Evolutionary conservation across 2,797 vertebrate species (phyloP), one percentile per base, ranked within the genome.

Genomic region (Sebastes cheni): DNA sequence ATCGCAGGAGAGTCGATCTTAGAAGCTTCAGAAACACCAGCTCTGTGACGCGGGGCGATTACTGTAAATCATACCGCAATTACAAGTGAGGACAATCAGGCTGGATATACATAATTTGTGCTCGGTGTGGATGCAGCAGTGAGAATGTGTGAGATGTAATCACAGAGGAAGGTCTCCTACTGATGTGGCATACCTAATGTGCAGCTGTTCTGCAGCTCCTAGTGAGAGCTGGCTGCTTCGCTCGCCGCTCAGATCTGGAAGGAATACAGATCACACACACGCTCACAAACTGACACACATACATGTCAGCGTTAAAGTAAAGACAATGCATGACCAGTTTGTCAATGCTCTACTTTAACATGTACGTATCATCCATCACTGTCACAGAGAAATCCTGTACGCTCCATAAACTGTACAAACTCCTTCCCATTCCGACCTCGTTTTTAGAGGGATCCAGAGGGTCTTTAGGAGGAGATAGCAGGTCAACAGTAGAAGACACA

Each of bases 81-180:
- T 81, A 83, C 80, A 75, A 67, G 65, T 5, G 54, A 74, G 75
- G 62, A 86, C 70, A 81, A 87, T 85, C 86, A 75, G 81, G 66
- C 83, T 80, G 46, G 14, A 25, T 81, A 6, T 80, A 9, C 72
- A 70, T 70, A 32, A 79, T 77, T 79, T 66, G 25, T 70, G 71
- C 65, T 58, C 64, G 4, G 70, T 46, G 42, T 46, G 42, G 1
- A 46, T 46, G 46, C 46, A 50, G 46, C 46, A 20, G 3, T 2
- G 75, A 73, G 74, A 30, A 32, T 13, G 52, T 25, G 66, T 23
- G 76, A 79, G 86, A 82, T 83, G 88, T 82, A 77, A 89, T 90
- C 87, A 84, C 74, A 66, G 84, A 79, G 71, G 61, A 79, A 69
- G 23, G 64, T 72, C 73, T 82, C 79, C 79, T 3, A 71, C 75